These are phyloP conservation scores for Neodontobutis hainanensis DNA, from an alignment of 2,113 vertebrate species.

Conservation along the genomic window DNA sequence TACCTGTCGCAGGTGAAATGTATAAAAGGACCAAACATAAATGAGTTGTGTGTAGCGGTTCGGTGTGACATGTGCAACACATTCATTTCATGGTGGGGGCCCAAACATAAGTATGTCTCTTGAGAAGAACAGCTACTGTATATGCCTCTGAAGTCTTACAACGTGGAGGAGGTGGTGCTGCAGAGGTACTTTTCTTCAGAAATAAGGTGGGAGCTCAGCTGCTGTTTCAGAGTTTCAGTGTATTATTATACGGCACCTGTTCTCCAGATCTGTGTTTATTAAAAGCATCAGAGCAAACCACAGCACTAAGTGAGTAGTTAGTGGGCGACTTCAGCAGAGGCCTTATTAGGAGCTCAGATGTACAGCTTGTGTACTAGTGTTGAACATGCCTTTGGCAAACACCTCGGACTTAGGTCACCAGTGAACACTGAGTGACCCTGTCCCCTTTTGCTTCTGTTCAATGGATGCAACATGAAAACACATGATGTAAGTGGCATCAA, in stretches of 20 bases:
- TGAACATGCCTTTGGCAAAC: constrained; percentile 40
- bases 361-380: constrained; percentile 30
- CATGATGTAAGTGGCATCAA: constrained; percentile 19
- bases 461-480: constrained; percentile 13
- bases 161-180: neutral
- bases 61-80: neutral
- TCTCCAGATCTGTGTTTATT: constrained; percentile 59
- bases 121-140: neutral
- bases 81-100: constrained; percentile 9
- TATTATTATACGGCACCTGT: constrained; percentile 50
- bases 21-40: constrained; percentile 21
- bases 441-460: constrained; percentile 13
- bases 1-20: constrained; percentile 15
- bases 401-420: constrained; percentile 53
- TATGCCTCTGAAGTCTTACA: neutral
- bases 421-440: constrained; percentile 31
- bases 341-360: constrained; percentile 39
- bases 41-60: neutral
- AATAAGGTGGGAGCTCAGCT: neutral
- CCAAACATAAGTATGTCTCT: no score
- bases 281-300: constrained; percentile 54
- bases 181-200: neutral
- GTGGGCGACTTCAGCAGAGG: constrained; percentile 42
- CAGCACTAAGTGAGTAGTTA: constrained; percentile 47
- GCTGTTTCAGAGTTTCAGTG: no score